Conservation (phyloP, 2,113 vertebrate species). For the Balaenoptera acutorostrata region DNA sequence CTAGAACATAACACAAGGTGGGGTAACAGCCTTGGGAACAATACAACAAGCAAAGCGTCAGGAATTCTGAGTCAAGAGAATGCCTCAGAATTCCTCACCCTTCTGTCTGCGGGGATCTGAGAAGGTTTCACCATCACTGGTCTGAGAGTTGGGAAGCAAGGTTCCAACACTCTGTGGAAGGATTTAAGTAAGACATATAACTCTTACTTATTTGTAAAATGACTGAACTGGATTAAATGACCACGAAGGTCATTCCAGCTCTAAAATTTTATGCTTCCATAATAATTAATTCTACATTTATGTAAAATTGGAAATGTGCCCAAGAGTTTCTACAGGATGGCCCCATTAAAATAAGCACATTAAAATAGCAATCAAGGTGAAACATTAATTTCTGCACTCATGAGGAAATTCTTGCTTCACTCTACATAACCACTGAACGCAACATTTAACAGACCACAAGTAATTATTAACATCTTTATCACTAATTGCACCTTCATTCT, state of each 20-base stretch:
- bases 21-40: no score
- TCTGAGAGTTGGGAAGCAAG: neutral
- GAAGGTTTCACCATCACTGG: neutral
- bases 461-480: slow-evolving; percentile 75
- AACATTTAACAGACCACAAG: slow-evolving; percentile 49
- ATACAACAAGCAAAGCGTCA: accelerated
- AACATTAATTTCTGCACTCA: slow-evolving; percentile 55
- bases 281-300: slow-evolving; percentile 66
- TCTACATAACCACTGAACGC: slow-evolving; percentile 40
- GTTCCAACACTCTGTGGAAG: neutral
- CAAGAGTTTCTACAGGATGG: slow-evolving; percentile 48
- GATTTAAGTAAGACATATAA: neutral
- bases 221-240: slow-evolving; percentile 39
- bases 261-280: slow-evolving; percentile 52
- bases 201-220: slow-evolving; percentile 44
- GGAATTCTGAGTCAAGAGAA: neutral
- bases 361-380: slow-evolving; percentile 65
- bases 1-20: neutral
- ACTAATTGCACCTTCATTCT: slow-evolving; percentile 56
- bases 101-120: neutral
- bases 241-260: slow-evolving; percentile 5
- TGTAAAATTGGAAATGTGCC: slow-evolving; percentile 54
- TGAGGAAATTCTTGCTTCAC: slow-evolving; percentile 62
- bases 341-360: slow-evolving; percentile 63
- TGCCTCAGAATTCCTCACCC: neutral